phyloP scores from a whole-genome alignment of 1,140 invertebrate species.

The Stegodyphus dumicola region DNA sequence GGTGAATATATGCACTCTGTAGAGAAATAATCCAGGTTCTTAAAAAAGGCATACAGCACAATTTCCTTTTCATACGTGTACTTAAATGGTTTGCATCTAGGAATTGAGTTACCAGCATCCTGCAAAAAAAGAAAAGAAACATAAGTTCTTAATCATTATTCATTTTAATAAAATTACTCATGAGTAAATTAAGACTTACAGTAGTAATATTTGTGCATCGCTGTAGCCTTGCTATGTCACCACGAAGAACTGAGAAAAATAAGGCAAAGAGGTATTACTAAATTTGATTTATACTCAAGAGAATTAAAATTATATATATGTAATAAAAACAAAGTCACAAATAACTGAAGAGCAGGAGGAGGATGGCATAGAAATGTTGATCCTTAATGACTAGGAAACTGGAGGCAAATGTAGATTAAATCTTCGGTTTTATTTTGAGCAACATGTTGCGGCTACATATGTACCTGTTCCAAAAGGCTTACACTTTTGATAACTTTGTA shows the following conservation, averaged over 20 bases:
- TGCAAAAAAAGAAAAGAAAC: slow-evolving; percentile 70
- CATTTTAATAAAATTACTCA: not conserved
- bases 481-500: too few species aligned
- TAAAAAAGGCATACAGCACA: slow-evolving; percentile 99
- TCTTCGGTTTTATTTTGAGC: too few species aligned
- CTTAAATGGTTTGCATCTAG: slow-evolving; percentile 96
- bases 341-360: too few species aligned
- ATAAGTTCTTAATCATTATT: not conserved
- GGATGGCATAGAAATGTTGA: too few species aligned
- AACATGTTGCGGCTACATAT: too few species aligned
- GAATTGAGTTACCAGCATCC: slow-evolving; percentile 86
- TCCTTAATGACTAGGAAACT: too few species aligned
- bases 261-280: too few species aligned
- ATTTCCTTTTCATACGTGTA: slow-evolving; percentile 99
- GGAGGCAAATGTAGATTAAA: too few species aligned
- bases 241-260: slow-evolving; percentile 80
- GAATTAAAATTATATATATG: too few species aligned
- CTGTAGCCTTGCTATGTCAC: slow-evolving; percentile 92
- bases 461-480: too few species aligned
- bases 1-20: slow-evolving; percentile 99
- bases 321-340: too few species aligned
- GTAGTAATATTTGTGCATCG: slow-evolving; percentile 64
- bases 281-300: too few species aligned
- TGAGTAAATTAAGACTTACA: slow-evolving; percentile 25
- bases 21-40: slow-evolving; percentile 97